Percentiles rank a stretch among this genome's conserved stretches.
phyloP scores from a whole-genome alignment of 2,888 invertebrate genomes.

The Matsumyia berberina region DNA sequence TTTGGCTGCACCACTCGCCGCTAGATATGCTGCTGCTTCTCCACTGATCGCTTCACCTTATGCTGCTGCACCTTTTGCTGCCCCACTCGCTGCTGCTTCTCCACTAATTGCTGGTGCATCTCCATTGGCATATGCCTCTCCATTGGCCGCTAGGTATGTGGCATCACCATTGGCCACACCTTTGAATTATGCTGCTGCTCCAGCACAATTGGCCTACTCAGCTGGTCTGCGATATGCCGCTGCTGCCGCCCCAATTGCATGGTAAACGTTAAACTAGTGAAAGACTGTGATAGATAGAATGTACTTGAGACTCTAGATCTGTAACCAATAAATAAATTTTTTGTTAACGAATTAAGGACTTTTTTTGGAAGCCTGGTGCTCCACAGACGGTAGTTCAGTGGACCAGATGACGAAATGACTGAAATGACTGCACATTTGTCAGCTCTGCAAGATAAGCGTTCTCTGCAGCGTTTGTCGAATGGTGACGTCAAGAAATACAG shows the following conservation, averaged over 20 bases:
- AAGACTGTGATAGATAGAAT: slow-evolving; percentile 63
- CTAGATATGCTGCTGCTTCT: slow-evolving; percentile 28
- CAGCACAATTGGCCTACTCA: slow-evolving; percentile 59
- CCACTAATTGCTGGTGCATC: slow-evolving; percentile 38
- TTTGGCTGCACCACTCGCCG: slow-evolving; percentile 31
- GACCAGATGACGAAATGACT: too few relatives aligned
- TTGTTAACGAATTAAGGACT: slow-evolving; percentile 4
- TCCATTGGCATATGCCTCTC: slow-evolving; percentile 31
- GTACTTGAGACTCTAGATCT: background rate
- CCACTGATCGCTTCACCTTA: slow-evolving; percentile 22
- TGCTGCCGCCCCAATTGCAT: slow-evolving; percentile 53
- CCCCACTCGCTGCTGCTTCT: slow-evolving; percentile 77
- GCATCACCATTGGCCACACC: slow-evolving; percentile 46
- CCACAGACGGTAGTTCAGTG: too few relatives aligned
- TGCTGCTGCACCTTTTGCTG: slow-evolving; percentile 37
- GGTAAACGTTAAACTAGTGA: slow-evolving; percentile 11
- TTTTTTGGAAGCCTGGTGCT: too few relatives aligned
- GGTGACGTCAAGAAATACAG: too few relatives aligned
- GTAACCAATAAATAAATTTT: slow-evolving; percentile 16
- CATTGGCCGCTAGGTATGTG: slow-evolving; percentile 29
- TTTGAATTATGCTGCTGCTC: slow-evolving; percentile 46
- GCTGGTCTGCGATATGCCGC: slow-evolving; percentile 66
- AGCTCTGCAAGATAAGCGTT: too few relatives aligned
- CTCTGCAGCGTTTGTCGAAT: too few relatives aligned
- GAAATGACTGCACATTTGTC: too few relatives aligned